Evolutionary conservation across 2,113 vertebrate genomes (phyloP).

Genomic region (Burhinus oedicnemus): DNA sequence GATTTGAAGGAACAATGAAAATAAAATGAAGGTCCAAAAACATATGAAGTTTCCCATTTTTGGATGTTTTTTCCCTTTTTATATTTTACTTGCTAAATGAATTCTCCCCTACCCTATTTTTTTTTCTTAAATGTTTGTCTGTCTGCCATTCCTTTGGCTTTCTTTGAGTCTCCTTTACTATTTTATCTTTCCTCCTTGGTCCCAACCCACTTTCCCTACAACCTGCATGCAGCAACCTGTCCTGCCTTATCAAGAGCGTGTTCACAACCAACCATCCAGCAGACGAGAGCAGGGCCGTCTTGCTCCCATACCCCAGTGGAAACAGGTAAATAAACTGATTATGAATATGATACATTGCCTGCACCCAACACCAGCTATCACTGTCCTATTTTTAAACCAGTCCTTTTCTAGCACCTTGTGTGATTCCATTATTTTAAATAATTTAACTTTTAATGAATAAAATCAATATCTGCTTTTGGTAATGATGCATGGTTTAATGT

Average conservation of each 20-base stretch:
- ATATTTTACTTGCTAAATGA: slow-evolving; percentile 52
- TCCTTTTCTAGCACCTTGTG: background rate
- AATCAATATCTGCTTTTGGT: background rate
- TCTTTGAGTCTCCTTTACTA: slow-evolving; percentile 54
- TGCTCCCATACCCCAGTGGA: slow-evolving; percentile 88
- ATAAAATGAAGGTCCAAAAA: background rate
- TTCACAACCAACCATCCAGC: slow-evolving; percentile 78
- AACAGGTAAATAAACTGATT: slow-evolving; percentile 89
- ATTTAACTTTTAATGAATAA: background rate
- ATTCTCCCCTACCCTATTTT: background rate
- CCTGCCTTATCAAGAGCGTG: slow-evolving; percentile 85
- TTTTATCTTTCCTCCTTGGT: slow-evolving; percentile 72
- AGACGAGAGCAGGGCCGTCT: slow-evolving; percentile 80
- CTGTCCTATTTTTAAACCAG: background rate
- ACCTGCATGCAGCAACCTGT: slow-evolving; percentile 80
- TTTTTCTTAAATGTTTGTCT: slow-evolving; percentile 29
- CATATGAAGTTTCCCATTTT: background rate
- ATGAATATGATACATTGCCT: background rate
- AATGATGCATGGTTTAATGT: background rate
- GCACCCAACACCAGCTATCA: background rate
- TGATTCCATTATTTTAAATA: background rate
- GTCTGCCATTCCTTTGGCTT: slow-evolving; percentile 19
- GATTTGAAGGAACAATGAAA: background rate
- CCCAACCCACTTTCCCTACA: slow-evolving; percentile 28
- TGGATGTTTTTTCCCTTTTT: slow-evolving; percentile 2